These are phyloP conservation scores for Corythoichthys haematopterus DNA, from an alignment of 2,113 vertebrate genomes.

Conservation along the genomic window DNA sequence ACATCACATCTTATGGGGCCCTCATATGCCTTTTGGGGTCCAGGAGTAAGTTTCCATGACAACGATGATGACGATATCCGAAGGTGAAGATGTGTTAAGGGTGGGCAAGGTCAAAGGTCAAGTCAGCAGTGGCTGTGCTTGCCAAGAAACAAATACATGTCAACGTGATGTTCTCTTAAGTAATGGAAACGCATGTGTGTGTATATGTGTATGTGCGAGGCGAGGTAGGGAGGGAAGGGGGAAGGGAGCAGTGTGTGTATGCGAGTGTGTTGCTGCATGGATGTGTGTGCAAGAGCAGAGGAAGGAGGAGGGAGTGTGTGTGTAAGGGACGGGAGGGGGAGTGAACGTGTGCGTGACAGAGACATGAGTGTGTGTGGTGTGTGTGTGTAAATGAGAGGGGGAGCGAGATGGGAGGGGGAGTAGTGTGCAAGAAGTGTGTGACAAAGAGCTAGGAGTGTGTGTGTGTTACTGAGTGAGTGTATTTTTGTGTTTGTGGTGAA, in stretches of 20 bases:
- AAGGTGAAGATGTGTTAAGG: not conserved
- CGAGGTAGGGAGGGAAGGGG: not conserved
- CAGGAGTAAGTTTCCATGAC: slow-evolving; percentile 5
- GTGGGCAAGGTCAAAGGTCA: slow-evolving; percentile 8
- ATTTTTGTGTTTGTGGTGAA: slow-evolving; percentile 30
- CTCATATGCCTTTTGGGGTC: not conserved
- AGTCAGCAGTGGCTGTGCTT: not conserved
- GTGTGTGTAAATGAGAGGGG: slow-evolving; percentile 37
- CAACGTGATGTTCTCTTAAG: slow-evolving; percentile 3
- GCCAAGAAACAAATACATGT: slow-evolving; percentile 1
- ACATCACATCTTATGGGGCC: slow-evolving; percentile 2
- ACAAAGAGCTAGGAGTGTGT: slow-evolving; percentile 54
- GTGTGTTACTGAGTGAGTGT: slow-evolving; percentile 33
- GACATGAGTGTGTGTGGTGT: slow-evolving; percentile 35
- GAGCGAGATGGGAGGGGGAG: slow-evolving; percentile 55
- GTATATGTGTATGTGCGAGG: slow-evolving; percentile 20
- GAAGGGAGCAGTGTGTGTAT: slow-evolving; percentile 24
- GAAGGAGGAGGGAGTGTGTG: slow-evolving; percentile 19
- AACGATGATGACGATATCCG: not conserved
- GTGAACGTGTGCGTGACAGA: slow-evolving; percentile 62
- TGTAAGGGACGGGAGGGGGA: slow-evolving; percentile 43
- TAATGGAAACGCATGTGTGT: slow-evolving; percentile 10
- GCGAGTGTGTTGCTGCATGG: slow-evolving; percentile 25
- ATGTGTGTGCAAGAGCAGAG: slow-evolving; percentile 7
- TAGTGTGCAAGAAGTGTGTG: slow-evolving; percentile 64